Evolutionary conservation across 1,140 invertebrate species (phyloP).

Genomic region (Ectropis grisescens): DNA sequence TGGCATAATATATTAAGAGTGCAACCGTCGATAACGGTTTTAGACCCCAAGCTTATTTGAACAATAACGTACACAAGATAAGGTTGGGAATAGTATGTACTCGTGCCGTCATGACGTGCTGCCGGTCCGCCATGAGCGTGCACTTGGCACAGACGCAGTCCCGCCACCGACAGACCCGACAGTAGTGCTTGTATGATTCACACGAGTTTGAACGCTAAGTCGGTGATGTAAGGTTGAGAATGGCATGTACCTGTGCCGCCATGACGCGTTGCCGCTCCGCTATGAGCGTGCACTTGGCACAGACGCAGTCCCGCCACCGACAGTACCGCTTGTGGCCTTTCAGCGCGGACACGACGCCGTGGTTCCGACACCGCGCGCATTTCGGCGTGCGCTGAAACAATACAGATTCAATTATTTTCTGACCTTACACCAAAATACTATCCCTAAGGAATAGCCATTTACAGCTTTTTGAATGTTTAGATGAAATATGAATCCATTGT

Average conservation of each 20-base stretch:
- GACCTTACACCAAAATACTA: too few relatives aligned
- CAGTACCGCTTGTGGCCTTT: conserved; percentile 99
- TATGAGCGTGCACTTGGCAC: conserved; percentile 98
- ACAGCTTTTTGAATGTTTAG: too few relatives aligned
- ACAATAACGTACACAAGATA: too few relatives aligned
- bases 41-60: too few relatives aligned
- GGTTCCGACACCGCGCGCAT: conserved; percentile 97
- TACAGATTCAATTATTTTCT: too few relatives aligned
- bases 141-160: conserved; percentile 98
- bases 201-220: too few relatives aligned
- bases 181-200: too few relatives aligned
- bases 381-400: conserved; percentile 92
- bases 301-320: conserved; percentile 94
- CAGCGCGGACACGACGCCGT: conserved; percentile 97
- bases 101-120: conserved; percentile 98
- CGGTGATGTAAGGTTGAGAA: neutral
- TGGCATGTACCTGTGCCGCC: conserved; percentile 89
- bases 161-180: conserved; percentile 96
- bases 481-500: too few relatives aligned
- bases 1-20: too few relatives aligned
- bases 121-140: conserved; percentile 97
- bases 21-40: too few relatives aligned
- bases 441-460: too few relatives aligned
- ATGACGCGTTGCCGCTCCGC: conserved; percentile 98
- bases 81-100: conserved; percentile 40